These are phyloP conservation scores for Drosophila eugracilis DNA, from an alignment of 1,140 invertebrate species.

Conservation along the genomic window DNA sequence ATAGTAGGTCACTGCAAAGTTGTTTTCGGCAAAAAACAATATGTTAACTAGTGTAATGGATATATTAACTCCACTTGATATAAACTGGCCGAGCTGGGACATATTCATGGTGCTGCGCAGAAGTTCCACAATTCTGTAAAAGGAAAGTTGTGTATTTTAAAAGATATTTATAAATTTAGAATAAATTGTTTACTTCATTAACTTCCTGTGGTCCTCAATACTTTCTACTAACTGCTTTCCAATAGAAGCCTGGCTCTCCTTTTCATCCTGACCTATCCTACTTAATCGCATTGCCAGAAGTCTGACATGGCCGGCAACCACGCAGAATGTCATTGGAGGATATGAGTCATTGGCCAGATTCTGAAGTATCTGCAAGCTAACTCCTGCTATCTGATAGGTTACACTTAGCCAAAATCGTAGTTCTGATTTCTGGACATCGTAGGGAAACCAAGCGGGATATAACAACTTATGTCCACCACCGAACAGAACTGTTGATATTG, in stretches of 20 bases:
- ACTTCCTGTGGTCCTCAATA: slow-evolving; percentile 54
- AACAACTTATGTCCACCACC: slow-evolving; percentile 32
- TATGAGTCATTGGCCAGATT: slow-evolving; percentile 59
- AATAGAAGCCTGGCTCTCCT: background rate
- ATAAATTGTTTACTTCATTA: slow-evolving; percentile 35
- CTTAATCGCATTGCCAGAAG: slow-evolving; percentile 44
- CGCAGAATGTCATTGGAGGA: slow-evolving; percentile 53
- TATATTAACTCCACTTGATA: slow-evolving; percentile 41
- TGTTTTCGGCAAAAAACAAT: slow-evolving; percentile 40
- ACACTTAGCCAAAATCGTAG: slow-evolving; percentile 34
- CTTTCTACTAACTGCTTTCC: slow-evolving; percentile 27
- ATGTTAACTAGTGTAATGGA: slow-evolving; percentile 34
- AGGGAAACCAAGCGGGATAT: slow-evolving; percentile 66
- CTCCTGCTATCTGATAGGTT: slow-evolving; percentile 47
- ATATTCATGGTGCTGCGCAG: slow-evolving; percentile 30
- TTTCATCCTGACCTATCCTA: slow-evolving; percentile 3
- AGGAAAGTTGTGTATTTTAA: background rate
- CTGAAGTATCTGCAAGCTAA: slow-evolving; percentile 38
- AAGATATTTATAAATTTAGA: background rate
- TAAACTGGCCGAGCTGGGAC: slow-evolving; percentile 42
- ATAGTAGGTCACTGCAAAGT: slow-evolving; percentile 17
- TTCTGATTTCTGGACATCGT: slow-evolving; percentile 34
- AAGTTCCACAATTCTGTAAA: slow-evolving; percentile 34
- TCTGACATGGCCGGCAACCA: slow-evolving; percentile 52
- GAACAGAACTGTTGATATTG: slow-evolving; percentile 27